phyloP scores from a whole-genome alignment of 2,888 invertebrate species.

The Pyrrhosoma nymphula region DNA sequence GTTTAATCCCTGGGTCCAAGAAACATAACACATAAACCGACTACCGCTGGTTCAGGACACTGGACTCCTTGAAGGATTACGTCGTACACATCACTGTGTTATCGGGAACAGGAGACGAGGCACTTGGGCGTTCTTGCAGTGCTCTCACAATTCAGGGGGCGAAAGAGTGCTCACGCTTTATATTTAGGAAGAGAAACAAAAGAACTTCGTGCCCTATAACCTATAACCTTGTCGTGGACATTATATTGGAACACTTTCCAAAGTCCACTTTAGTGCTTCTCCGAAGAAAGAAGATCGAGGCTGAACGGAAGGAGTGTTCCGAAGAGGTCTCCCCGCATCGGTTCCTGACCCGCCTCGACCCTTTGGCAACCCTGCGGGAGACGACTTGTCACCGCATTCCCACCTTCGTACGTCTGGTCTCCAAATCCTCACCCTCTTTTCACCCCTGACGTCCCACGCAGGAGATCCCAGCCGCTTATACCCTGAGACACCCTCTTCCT shows the following conservation, averaged over 20 bases:
- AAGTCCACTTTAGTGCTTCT: background rate
- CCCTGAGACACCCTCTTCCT: too few relatives aligned
- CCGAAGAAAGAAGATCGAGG: background rate
- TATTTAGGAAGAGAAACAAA: background rate
- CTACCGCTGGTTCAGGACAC: background rate
- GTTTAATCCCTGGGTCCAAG: slow-evolving; percentile 3
- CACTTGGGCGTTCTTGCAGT: background rate
- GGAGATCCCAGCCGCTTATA: background rate
- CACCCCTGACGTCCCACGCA: background rate
- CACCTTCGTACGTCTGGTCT: background rate
- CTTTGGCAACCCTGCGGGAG: background rate
- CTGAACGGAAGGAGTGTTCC: background rate
- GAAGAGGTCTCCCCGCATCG: background rate
- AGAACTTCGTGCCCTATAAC: background rate
- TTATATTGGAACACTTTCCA: background rate
- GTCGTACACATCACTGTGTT: background rate
- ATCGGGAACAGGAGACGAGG: background rate
- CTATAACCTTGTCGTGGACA: background rate
- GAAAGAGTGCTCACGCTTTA: background rate
- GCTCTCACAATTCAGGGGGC: background rate
- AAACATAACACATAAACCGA: background rate
- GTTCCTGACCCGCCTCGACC: background rate
- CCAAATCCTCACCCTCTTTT: background rate
- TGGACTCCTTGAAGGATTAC: background rate
- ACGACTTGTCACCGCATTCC: background rate